These are phyloP conservation scores for Ammodramus savannarum DNA, from an alignment of 2,113 vertebrate species.

Conservation along the genomic window DNA sequence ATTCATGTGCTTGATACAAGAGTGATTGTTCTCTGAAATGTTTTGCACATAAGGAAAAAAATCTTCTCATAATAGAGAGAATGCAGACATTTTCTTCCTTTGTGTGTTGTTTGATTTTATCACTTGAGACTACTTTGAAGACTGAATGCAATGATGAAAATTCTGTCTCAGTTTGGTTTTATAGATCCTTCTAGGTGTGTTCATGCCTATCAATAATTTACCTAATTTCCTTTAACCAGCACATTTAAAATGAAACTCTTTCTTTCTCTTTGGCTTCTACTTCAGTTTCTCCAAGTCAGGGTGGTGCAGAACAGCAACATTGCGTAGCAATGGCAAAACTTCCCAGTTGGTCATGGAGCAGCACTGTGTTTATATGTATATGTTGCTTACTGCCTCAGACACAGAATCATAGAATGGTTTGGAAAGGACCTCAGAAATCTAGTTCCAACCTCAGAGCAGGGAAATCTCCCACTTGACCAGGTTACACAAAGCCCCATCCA, in stretches of 20 bases:
- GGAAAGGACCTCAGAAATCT: neutral
- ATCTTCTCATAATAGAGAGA: neutral
- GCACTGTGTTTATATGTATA: neutral
- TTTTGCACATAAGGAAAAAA: neutral
- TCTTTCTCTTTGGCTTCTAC: neutral
- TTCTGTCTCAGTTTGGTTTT: neutral
- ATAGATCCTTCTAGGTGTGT: neutral
- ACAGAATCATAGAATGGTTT: neutral
- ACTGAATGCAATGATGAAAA: neutral
- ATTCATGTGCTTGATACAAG: neutral
- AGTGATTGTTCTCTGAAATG: neutral
- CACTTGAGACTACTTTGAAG: neutral
- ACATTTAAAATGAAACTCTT: neutral
- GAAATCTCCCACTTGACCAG: neutral
- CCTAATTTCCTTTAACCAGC: neutral
- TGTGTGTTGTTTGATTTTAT: neutral
- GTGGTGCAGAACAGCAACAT: neutral
- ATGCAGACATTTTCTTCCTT: neutral
- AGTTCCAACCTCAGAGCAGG: neutral
- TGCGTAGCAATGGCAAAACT: neutral
- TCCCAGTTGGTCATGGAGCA: neutral
- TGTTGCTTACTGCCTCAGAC: neutral
- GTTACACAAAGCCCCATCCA: neutral
- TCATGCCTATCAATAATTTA: neutral
- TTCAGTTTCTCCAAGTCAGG: neutral